phyloP scores from a whole-genome alignment of 2,888 invertebrate genomes.

The Protodeltote pygarga region DNA sequence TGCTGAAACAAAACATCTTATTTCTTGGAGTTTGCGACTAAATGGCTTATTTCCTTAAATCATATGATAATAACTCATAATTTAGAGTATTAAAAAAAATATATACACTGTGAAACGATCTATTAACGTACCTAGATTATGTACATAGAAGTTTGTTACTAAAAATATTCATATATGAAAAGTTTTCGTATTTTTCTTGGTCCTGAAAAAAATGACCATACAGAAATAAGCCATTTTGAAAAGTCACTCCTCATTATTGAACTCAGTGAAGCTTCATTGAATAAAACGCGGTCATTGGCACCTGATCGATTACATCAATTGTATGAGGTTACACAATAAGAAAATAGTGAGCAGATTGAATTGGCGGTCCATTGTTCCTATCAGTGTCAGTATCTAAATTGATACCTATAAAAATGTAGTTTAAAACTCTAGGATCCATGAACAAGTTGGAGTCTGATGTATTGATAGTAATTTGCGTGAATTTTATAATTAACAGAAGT shows the following conservation, averaged over 20 bases:
- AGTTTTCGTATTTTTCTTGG: conserved; percentile 19
- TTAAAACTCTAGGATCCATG: too few relatives aligned
- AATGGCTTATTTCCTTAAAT: conserved; percentile 22
- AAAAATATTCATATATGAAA: conserved; percentile 18
- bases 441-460: too few relatives aligned
- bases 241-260: too few relatives aligned
- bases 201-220: conserved; percentile 10
- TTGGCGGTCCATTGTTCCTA: conserved; percentile 27
- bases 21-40: conserved; percentile 18
- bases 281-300: conserved; percentile 28
- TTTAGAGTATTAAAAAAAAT: conserved; percentile 8
- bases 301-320: conserved; percentile 27
- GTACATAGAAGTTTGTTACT: conserved; percentile 18
- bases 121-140: conserved; percentile 19
- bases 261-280: too few relatives aligned
- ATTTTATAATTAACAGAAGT: too few relatives aligned
- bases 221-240: too few relatives aligned
- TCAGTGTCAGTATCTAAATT: conserved; percentile 30
- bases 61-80: conserved; percentile 2
- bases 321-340: conserved; percentile 25
- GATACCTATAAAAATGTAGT: conserved; percentile 15
- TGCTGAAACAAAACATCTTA: conserved; percentile 17
- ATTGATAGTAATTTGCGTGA: too few relatives aligned
- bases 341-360: conserved; percentile 28
- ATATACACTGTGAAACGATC: conserved; percentile 21